These are phyloP conservation scores for Gryllus bimaculatus DNA, from an alignment of 1,140 invertebrate genomes.

Conservation along the genomic window DNA sequence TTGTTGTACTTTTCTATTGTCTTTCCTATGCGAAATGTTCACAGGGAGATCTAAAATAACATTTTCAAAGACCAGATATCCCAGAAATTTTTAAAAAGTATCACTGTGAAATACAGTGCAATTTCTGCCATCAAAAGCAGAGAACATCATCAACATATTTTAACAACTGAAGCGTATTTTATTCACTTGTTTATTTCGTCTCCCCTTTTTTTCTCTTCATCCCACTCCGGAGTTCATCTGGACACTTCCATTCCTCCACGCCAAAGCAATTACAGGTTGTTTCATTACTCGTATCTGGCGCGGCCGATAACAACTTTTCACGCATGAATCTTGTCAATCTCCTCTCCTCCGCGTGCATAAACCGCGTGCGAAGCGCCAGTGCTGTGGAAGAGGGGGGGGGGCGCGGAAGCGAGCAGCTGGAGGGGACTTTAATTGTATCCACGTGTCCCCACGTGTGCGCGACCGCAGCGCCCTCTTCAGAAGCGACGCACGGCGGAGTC, in stretches of 20 bases:
- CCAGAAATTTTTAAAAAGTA: no score
- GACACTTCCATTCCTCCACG: not conserved
- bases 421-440: conserved; percentile 4
- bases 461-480: not conserved
- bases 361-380: not conserved
- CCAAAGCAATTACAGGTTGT: not conserved
- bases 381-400: not conserved
- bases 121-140: no score
- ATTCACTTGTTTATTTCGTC: not conserved
- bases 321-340: conserved; percentile 1
- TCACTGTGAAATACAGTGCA: no score
- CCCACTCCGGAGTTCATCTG: not conserved
- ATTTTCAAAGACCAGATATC: no score
- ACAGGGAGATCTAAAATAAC: no score
- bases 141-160: no score
- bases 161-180: no score
- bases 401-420: not conserved
- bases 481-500: no score
- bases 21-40: no score
- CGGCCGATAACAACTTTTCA: not conserved
- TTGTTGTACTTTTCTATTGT: no score
- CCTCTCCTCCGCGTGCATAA: not conserved
- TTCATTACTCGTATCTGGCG: not conserved
- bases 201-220: not conserved
- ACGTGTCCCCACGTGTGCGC: not conserved